These are phyloP conservation scores for Camponotus fellah DNA, from an alignment of 2,888 invertebrate genomes.

Conservation along the genomic window DNA sequence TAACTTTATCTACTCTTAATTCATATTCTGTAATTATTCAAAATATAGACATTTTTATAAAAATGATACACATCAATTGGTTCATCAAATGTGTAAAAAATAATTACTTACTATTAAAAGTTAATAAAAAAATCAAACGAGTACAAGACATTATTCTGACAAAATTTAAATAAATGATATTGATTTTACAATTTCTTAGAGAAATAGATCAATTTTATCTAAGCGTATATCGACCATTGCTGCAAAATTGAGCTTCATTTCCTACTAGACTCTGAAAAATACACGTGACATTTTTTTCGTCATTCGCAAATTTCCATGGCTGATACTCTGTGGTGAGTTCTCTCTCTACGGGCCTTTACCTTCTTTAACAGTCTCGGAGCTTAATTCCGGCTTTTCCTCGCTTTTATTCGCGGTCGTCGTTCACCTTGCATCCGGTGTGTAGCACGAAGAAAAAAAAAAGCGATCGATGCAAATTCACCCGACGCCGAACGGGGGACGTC, in stretches of 20 bases:
- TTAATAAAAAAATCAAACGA: not conserved
- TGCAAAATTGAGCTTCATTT: not conserved
- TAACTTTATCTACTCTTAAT: slow-evolving; percentile 7
- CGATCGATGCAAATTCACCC: slow-evolving; percentile 55
- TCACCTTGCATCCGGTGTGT: slow-evolving; percentile 24
- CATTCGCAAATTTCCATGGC: slow-evolving; percentile 49
- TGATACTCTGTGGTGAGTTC: slow-evolving; percentile 38
- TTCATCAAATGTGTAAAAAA: slow-evolving; percentile 7
- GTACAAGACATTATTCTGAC: not conserved
- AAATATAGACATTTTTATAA: not conserved
- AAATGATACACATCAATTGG: not conserved
- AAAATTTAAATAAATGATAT: not conserved
- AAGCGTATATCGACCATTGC: not conserved
- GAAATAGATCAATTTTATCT: not conserved
- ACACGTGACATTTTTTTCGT: slow-evolving; percentile 20
- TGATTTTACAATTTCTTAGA: not conserved
- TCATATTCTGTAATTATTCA: not conserved
- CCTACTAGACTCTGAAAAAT: slow-evolving; percentile 13
- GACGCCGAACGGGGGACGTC: slow-evolving; percentile 36
- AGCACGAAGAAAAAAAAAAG: slow-evolving; percentile 23
- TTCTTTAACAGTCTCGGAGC: slow-evolving; percentile 33
- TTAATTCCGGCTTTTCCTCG: slow-evolving; percentile 39
- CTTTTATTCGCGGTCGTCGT: slow-evolving; percentile 42
- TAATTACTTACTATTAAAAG: not conserved
- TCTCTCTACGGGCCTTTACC: slow-evolving; percentile 28